These are phyloP conservation scores for Loripinus fragilis DNA, from an alignment of 2,888 invertebrate species.

Conservation along the genomic window DNA sequence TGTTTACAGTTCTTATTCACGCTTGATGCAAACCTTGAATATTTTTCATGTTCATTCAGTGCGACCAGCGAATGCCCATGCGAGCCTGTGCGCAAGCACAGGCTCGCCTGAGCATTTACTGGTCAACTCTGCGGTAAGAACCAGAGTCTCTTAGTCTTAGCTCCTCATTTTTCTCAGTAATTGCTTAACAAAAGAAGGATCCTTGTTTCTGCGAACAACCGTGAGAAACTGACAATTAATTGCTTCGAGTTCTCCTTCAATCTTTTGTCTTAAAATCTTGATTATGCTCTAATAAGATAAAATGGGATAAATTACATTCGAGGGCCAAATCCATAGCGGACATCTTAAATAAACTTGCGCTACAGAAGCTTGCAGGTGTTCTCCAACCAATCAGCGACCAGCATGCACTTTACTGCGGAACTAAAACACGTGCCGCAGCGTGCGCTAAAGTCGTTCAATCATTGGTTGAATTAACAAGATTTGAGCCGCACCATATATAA, in stretches of 20 bases:
- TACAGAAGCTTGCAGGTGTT: slow-evolving; percentile 47
- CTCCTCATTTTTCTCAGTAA: background rate
- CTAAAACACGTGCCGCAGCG: slow-evolving; percentile 13
- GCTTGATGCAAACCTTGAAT: too few species aligned
- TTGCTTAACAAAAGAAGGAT: slow-evolving; percentile 3
- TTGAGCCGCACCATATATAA: too few species aligned
- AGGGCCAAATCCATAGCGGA: background rate
- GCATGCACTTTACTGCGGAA: slow-evolving; percentile 47
- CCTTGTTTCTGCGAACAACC: background rate
- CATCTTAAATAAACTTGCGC: slow-evolving; percentile 11
- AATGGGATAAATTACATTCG: slow-evolving; percentile 12
- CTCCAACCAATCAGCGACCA: slow-evolving; percentile 44
- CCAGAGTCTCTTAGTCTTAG: too few species aligned
- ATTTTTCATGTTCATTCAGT: too few species aligned
- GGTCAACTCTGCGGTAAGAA: too few species aligned
- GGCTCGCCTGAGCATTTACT: too few species aligned
- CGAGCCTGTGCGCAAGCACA: too few species aligned
- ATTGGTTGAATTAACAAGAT: slow-evolving; percentile 12
- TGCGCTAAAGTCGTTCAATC: background rate
- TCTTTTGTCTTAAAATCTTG: slow-evolving; percentile 15
- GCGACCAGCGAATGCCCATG: too few species aligned
- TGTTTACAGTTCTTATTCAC: too few species aligned
- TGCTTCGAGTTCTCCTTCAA: background rate
- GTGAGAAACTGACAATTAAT: slow-evolving; percentile 16
- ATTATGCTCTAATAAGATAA: slow-evolving; percentile 13